Evolutionary conservation across 2,888 invertebrate genomes (phyloP), one percentile per base, ranked within the genome.

Genomic region (Capitulum mitella): DNA sequence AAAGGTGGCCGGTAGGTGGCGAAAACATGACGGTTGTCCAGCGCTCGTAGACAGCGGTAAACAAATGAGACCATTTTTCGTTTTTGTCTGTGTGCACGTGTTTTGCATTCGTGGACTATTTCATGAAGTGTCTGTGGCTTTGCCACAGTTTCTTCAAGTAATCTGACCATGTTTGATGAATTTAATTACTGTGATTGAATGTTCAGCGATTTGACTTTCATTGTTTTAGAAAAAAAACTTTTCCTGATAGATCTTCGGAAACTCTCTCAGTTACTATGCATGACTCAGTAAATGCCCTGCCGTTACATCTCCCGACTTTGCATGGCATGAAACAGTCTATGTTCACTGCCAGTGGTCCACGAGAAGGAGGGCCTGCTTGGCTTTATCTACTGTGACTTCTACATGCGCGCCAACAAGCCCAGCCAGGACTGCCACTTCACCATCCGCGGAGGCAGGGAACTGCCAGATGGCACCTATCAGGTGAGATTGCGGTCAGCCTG

Each of bases 381-480:
- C 0, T 90, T 94, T 84, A 96, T 99, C 83, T 99, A 98, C 87
- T 97, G 98, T 86, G 99, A 99, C 87, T 92, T 99, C 84, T 98
- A 93, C 85, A 94, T 95, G 86, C 88, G 97, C 78, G 87, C 89
- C 40, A 92, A 92, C n/a, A 99, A 99, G 87, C 93, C 95, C 10
- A 92, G 94, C 86, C 97, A 97, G 88, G 99, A 99, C 86, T 99
- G 99, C 84, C 99, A 99, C 86, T 99, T 97, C 87, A 99, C 99
- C 0, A 97, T 99, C 82, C 92, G 93, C 84, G 98, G 98, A 19
- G 98, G 98, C 12, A 92, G 94, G 85, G 86, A 89, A 80, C 85
- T 93, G 80, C 85, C 90, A 0, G 92, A 95, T 84, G 94, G 94
- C 2, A 88, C 89, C 29, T 98, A 97, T 84, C 96, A 96, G 89